These are phyloP conservation scores for Iguana delicatissima DNA, from an alignment of 2,797 vertebrate genomes.

Conservation along the genomic window DNA sequence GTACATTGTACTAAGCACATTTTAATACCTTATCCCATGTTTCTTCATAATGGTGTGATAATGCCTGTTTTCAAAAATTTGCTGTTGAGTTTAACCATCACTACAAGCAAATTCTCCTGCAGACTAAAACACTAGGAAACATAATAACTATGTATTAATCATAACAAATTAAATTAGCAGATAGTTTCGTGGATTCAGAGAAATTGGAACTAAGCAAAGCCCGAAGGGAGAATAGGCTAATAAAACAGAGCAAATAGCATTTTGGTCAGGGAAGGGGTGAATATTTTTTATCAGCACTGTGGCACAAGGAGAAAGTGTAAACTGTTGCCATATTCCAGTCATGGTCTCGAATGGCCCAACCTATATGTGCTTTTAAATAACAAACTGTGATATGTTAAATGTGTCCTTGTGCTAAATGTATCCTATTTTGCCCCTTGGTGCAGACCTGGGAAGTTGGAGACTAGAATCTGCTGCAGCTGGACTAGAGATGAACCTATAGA, in stretches of 20 bases:
- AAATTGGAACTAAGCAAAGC: slow-evolving; percentile 47
- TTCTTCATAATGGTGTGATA: slow-evolving; percentile 65
- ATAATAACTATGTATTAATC: slow-evolving; percentile 68
- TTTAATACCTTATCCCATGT: slow-evolving; percentile 65
- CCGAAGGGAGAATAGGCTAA: neutral
- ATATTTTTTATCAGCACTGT: neutral
- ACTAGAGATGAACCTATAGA: neutral
- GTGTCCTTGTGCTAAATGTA: neutral
- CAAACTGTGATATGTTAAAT: neutral
- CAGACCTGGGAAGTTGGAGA: neutral
- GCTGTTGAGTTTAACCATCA: slow-evolving; percentile 63
- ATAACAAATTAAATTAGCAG: slow-evolving; percentile 72
- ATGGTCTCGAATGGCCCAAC: neutral
- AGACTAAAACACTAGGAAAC: slow-evolving; percentile 64
- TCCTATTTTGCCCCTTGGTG: neutral
- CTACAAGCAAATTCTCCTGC: slow-evolving; percentile 66
- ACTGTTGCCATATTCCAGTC: neutral
- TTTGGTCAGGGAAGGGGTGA: neutral
- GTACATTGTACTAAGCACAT: slow-evolving; percentile 64
- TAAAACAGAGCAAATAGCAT: slow-evolving; percentile 16
- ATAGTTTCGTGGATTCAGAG: slow-evolving; percentile 58
- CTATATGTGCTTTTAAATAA: neutral
- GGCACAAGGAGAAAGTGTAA: neutral
- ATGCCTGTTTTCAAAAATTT: slow-evolving; percentile 72
- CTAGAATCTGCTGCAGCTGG: neutral